These are phyloP conservation scores for Origma solitaria DNA, from an alignment of 2,113 vertebrate genomes.

Conservation along the genomic window DNA sequence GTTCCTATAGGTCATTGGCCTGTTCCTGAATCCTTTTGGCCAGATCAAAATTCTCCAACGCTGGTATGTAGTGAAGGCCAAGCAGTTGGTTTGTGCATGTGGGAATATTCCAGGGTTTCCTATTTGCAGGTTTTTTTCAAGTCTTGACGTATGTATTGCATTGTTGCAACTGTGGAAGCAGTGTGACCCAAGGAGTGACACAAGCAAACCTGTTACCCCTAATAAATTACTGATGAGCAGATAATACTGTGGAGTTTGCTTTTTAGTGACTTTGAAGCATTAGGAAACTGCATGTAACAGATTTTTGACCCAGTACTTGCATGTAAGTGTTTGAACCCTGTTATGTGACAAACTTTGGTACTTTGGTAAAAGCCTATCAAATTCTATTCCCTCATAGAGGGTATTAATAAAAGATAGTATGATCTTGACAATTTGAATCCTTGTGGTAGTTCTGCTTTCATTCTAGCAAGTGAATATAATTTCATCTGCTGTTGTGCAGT, in stretches of 20 bases:
- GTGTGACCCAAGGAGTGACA: background rate
- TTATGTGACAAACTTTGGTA: background rate
- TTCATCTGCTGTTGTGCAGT: background rate
- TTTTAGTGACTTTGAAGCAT: background rate
- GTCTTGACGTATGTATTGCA: background rate
- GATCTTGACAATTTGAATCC: background rate
- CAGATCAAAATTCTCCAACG: constrained; percentile 95
- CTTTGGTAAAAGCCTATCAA: background rate
- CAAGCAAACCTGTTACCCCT: background rate
- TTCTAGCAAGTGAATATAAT: background rate
- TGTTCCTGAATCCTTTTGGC: constrained; percentile 97
- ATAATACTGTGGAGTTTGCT: background rate
- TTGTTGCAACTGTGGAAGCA: background rate
- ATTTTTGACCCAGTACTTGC: background rate
- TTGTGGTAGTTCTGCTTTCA: background rate
- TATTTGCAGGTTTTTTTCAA: background rate
- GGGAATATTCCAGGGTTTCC: background rate
- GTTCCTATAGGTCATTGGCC: constrained; percentile 97
- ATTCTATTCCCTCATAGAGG: background rate
- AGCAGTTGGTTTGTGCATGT: background rate
- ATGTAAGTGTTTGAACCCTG: background rate
- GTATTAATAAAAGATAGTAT: background rate
- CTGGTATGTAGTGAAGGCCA: constrained; percentile 78
- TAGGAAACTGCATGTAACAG: background rate
- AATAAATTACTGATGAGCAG: background rate